These are phyloP conservation scores for Camponotus pennsylvanicus DNA, from an alignment of 1,140 invertebrate species.

Conservation along the genomic window DNA sequence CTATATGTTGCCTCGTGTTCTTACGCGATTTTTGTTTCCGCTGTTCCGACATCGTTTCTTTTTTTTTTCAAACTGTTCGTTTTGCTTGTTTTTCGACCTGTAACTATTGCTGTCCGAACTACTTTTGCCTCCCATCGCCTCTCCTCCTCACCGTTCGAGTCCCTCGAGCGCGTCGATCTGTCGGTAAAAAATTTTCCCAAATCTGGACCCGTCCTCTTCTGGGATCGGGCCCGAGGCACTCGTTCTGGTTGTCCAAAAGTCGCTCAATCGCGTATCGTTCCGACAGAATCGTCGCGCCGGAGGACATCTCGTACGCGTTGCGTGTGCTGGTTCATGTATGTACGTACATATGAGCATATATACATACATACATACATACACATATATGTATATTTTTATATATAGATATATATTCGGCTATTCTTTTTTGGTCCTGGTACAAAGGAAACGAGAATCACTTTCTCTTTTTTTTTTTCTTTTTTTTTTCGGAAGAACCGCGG, in stretches of 20 bases:
- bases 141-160: constrained; percentile 67
- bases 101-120: constrained; percentile 57
- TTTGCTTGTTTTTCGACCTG: constrained; percentile 44
- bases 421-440: constrained; percentile 64
- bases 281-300: constrained; percentile 66
- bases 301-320: constrained; percentile 71
- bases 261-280: constrained; percentile 21
- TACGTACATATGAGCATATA: constrained; percentile 63
- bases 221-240: constrained; percentile 54
- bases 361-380: constrained; percentile 74
- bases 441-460: constrained; percentile 69
- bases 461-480: constrained; percentile 47
- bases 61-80: constrained; percentile 20
- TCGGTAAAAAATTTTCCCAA: constrained; percentile 60
- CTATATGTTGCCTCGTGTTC: constrained; percentile 63
- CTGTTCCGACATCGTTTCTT: constrained; percentile 45
- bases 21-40: constrained; percentile 61
- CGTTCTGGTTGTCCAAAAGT: constrained; percentile 40
- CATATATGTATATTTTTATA: constrained; percentile 76
- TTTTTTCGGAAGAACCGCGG: constrained; percentile 7
- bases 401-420: constrained; percentile 76
- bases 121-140: constrained; percentile 70
- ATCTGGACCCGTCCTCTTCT: constrained; percentile 50
- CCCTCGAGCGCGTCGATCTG: constrained; percentile 68
- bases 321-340: constrained; percentile 62